Percentiles rank a stretch among this genome's conserved stretches.
Conservation (phyloP, 2,797 vertebrate species). For the Sebastes goodei region DNA sequence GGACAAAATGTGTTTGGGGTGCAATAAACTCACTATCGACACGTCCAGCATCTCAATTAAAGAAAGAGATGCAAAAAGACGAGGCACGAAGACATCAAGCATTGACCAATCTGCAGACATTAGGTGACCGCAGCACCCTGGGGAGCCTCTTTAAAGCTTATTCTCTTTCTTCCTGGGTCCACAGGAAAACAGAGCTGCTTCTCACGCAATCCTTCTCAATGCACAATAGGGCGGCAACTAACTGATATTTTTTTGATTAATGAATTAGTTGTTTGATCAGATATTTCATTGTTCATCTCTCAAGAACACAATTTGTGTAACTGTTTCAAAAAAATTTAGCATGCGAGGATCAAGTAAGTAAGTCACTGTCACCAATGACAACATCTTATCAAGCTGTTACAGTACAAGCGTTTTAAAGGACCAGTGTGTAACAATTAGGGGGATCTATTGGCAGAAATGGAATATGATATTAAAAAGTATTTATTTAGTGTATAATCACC, state of each 20-base stretch:
- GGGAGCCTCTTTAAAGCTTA: constrained; percentile 27
- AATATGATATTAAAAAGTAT: too few relatives aligned
- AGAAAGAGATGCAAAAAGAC: background rate
- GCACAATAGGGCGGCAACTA: background rate
- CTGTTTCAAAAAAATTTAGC: background rate
- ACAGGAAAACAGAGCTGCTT: constrained; percentile 18
- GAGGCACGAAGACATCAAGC: constrained; percentile 1
- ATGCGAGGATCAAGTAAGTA: background rate
- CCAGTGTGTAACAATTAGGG: too few relatives aligned
- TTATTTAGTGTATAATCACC: too few relatives aligned
- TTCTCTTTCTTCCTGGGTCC: constrained; percentile 45
- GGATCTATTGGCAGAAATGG: too few relatives aligned
- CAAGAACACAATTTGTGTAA: constrained; percentile 8
- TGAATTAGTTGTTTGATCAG: background rate
- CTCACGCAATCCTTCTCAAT: constrained; percentile 19
- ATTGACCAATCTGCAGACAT: constrained; percentile 33
- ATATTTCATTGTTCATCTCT: constrained; percentile 8
- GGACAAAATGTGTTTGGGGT: too few relatives aligned
- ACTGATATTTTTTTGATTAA: too few relatives aligned
- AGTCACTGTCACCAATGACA: background rate
- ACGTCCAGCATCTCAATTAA: background rate
- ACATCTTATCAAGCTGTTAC: background rate
- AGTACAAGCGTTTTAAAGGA: background rate
- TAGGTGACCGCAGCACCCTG: background rate
- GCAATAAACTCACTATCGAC: too few relatives aligned